These are phyloP conservation scores for Labrus mixtus DNA, from an alignment of 2,113 vertebrate species.

Conservation along the genomic window DNA sequence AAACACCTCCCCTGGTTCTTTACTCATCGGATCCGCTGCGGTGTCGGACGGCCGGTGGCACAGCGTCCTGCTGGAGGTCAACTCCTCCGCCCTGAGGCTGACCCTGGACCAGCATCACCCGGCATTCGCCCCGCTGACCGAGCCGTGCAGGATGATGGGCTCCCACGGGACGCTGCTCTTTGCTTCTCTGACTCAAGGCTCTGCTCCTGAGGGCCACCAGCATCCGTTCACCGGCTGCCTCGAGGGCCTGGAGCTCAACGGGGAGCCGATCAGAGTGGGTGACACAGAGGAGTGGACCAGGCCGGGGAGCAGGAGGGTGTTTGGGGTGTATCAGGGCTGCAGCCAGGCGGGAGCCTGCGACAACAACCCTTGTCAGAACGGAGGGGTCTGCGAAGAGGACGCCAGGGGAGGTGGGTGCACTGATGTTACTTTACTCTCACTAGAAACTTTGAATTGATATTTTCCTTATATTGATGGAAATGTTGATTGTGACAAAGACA, in stretches of 20 bases:
- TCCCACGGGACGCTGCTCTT: constrained; percentile 83
- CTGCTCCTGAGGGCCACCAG: constrained; percentile 31
- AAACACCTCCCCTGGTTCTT: constrained; percentile 56
- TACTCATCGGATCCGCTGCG: constrained; percentile 62
- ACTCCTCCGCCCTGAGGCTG: constrained; percentile 78
- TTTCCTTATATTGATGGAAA: no score
- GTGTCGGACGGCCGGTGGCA: constrained; percentile 90
- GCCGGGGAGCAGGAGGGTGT: constrained; percentile 79
- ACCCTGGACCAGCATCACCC: constrained; percentile 81
- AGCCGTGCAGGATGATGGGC: constrained; percentile 79
- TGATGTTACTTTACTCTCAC: background rate
- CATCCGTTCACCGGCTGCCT: constrained; percentile 89
- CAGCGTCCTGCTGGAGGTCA: constrained; percentile 87
- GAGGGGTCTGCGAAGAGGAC: constrained; percentile 85
- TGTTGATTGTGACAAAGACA: no score
- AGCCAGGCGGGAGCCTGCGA: constrained; percentile 74
- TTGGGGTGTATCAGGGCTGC: constrained; percentile 89
- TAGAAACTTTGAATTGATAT: no score
- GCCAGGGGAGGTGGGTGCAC: constrained; percentile 81
- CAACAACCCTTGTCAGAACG: constrained; percentile 86
- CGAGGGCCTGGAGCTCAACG: constrained; percentile 85
- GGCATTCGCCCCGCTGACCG: constrained; percentile 66
- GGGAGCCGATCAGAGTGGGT: constrained; percentile 78
- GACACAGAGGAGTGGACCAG: constrained; percentile 55
- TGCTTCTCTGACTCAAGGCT: constrained; percentile 64